phyloP scores from a whole-genome alignment of 1,140 invertebrate genomes.

The Drosophila oshimai region DNA sequence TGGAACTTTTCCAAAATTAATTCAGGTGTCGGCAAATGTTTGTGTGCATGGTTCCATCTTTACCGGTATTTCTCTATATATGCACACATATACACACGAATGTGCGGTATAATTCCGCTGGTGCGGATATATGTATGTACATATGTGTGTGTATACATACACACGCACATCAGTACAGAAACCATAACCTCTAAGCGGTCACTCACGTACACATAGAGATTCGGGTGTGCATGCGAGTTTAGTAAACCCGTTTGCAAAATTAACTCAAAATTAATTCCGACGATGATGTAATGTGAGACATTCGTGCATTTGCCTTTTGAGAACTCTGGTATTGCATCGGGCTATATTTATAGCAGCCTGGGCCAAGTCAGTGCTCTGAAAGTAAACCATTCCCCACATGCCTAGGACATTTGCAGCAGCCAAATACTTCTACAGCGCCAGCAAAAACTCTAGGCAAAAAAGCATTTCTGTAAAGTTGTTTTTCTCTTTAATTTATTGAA shows the following conservation, averaged over 20 bases:
- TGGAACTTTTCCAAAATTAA: conserved; percentile 32
- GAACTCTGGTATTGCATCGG: background rate
- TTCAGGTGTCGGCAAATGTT: conserved; percentile 24
- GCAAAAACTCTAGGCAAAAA: too few species aligned
- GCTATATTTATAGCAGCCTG: conserved; percentile 16
- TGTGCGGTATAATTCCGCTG: conserved; percentile 1
- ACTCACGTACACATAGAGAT: background rate
- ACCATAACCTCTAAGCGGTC: conserved; percentile 40
- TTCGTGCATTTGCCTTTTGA: conserved; percentile 25
- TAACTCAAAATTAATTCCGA: conserved; percentile 54
- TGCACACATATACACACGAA: background rate
- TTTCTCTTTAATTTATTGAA: too few species aligned
- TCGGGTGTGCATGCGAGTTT: conserved; percentile 33
- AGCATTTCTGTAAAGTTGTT: background rate
- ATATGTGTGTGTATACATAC: conserved; percentile 9
- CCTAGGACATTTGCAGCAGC: background rate
- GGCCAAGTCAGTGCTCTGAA: conserved; percentile 16
- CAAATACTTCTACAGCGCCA: too few species aligned
- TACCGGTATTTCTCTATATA: conserved; percentile 15
- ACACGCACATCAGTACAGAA: conserved; percentile 22
- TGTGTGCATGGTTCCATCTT: conserved; percentile 1
- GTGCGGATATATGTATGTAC: background rate
- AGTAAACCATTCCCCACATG: background rate
- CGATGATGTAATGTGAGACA: conserved; percentile 64
- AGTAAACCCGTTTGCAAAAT: conserved; percentile 66